phyloP scores from a whole-genome alignment of 2,113 vertebrate genomes.

The Pelobates fuscus region DNA sequence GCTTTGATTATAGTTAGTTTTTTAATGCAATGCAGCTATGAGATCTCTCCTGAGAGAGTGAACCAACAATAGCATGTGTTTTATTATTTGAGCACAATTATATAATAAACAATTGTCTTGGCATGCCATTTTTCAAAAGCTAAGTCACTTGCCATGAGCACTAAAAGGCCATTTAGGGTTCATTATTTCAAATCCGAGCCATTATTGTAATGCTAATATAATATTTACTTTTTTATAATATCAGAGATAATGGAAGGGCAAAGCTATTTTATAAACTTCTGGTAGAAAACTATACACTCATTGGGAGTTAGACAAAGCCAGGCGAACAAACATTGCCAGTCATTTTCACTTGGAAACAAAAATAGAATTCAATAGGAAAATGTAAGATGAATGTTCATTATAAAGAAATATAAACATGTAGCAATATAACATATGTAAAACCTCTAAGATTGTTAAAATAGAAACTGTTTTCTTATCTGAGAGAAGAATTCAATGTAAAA shows the following conservation, averaged over 20 bases:
- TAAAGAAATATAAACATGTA: too few species aligned
- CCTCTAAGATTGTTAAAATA: too few species aligned
- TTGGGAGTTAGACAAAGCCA: not conserved
- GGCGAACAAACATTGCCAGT: not conserved
- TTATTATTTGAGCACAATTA: constrained; percentile 44
- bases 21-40: constrained; percentile 30
- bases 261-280: not conserved
- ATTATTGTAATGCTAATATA: constrained; percentile 26
- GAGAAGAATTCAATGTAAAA: too few species aligned
- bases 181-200: constrained; percentile 29
- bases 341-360: not conserved
- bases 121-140: constrained; percentile 39
- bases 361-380: too few species aligned
- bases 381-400: too few species aligned
- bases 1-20: constrained; percentile 32
- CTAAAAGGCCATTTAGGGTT: constrained; percentile 35
- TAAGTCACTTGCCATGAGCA: constrained; percentile 33
- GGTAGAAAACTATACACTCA: not conserved
- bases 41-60: constrained; percentile 25
- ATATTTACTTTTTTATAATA: constrained; percentile 30
- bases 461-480: too few species aligned
- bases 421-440: too few species aligned
- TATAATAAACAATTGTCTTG: constrained; percentile 44
- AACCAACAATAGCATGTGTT: constrained; percentile 46
- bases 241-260: constrained; percentile 23